Percentiles rank a stretch among this genome's conserved stretches.
phyloP scores from a whole-genome alignment of 2,113 vertebrate genomes.

The Forbesichthys papilliferus region DNA sequence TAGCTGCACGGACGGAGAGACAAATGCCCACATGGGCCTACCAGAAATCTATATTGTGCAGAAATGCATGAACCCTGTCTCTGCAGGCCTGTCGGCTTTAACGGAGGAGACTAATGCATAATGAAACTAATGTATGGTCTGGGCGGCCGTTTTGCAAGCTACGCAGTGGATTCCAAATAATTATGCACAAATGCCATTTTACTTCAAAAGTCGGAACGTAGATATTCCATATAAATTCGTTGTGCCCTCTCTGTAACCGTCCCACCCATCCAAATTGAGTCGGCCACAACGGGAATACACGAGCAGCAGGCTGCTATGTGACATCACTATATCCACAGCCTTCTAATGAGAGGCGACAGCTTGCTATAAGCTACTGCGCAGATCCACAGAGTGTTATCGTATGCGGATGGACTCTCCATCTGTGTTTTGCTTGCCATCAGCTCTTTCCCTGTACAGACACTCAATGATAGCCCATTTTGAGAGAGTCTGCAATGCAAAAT shows the following conservation, averaged over 20 bases:
- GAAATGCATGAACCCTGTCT: constrained; percentile 14
- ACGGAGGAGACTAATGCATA: constrained; percentile 53
- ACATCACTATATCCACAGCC: constrained; percentile 66
- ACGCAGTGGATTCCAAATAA: constrained; percentile 65
- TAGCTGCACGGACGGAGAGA: too few relatives aligned
- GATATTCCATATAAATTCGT: constrained; percentile 47
- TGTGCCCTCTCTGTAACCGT: constrained; percentile 44
- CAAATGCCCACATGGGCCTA: neutral
- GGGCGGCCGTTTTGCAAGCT: constrained; percentile 59
- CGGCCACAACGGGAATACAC: constrained; percentile 17
- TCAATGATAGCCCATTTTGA: constrained; percentile 69
- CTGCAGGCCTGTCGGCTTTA: constrained; percentile 43
- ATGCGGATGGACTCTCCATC: constrained; percentile 63
- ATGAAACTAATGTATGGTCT: constrained; percentile 58
- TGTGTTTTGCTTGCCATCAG: constrained; percentile 48
- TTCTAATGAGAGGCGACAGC: constrained; percentile 63
- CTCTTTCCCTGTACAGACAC: constrained; percentile 52
- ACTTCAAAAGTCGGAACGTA: constrained; percentile 32
- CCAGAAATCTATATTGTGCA: neutral
- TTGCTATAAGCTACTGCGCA: constrained; percentile 66
- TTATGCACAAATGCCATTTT: constrained; percentile 65
- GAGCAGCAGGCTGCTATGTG: constrained; percentile 53
- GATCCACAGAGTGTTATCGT: constrained; percentile 59
- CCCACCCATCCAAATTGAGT: constrained; percentile 54
- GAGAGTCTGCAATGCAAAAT: constrained; percentile 44